Conservation (phyloP, 2,113 vertebrate species). For the Tursiops truncatus region DNA sequence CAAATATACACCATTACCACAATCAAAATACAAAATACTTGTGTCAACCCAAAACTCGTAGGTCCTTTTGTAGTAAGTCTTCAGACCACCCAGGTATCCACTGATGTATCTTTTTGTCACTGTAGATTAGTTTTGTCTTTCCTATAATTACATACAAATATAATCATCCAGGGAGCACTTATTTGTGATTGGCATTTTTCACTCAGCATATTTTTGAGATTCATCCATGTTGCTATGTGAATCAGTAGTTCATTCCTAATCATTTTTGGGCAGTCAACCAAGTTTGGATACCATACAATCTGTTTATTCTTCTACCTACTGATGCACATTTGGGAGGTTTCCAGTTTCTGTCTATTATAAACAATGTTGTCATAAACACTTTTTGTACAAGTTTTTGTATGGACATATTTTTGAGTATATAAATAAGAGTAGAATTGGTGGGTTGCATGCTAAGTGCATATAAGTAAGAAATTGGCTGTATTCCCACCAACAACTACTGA, state of each 20-base stretch:
- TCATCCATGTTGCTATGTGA: neutral
- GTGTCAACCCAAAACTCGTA: neutral
- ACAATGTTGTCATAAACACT: neutral
- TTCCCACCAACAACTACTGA: neutral
- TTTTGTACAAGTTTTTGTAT: neutral
- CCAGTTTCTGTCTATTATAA: neutral
- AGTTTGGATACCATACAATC: neutral
- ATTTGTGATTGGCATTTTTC: neutral
- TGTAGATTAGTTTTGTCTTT: neutral
- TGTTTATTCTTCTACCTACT: neutral
- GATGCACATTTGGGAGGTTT: neutral
- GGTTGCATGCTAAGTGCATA: neutral
- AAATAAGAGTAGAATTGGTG: neutral
- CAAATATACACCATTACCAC: neutral
- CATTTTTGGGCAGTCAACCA: neutral
- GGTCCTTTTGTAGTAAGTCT: neutral
- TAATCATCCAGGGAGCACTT: neutral
- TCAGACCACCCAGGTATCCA: neutral
- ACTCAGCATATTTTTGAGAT: neutral
- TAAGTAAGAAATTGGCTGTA: neutral
- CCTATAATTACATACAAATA: neutral
- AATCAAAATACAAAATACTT: neutral
- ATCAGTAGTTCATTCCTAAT: neutral
- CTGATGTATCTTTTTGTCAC: neutral
- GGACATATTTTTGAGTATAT: neutral